A percentile compares a stretch with the other conserved stretches of the same genome.
These are phyloP conservation scores for Eulemur rubriventer DNA, from an alignment of 2,797 vertebrate species.

Conservation along the genomic window DNA sequence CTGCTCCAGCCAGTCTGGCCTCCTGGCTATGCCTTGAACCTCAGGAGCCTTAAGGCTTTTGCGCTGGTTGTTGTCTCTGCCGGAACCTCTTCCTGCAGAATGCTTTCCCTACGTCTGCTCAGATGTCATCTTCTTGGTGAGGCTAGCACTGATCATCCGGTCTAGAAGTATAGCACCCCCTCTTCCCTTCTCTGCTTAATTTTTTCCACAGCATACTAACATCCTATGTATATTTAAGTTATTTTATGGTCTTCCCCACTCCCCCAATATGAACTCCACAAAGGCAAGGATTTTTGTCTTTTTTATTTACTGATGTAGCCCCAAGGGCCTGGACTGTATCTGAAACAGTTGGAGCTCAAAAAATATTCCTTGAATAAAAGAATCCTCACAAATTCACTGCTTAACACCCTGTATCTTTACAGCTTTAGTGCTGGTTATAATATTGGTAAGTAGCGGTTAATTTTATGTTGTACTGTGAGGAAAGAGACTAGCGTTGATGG, in stretches of 20 bases:
- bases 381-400: background rate
- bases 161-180: background rate
- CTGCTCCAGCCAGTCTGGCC: background rate
- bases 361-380: background rate
- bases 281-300: background rate
- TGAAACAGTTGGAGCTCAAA: background rate
- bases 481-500: background rate
- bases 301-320: background rate
- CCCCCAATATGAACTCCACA: background rate
- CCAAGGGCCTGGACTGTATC: background rate
- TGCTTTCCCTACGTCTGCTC: background rate
- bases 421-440: background rate
- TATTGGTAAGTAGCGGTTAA: background rate
- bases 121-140: background rate
- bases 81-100: background rate
- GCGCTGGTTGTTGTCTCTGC: background rate
- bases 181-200: background rate
- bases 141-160: background rate
- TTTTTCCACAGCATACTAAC: background rate
- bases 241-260: background rate
- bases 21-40: background rate
- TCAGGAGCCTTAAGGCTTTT: background rate
- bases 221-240: background rate
- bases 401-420: background rate
- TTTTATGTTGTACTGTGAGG: background rate